Conservation (phyloP, 2,113 vertebrate species). For the Lipotes vexillifer region DNA sequence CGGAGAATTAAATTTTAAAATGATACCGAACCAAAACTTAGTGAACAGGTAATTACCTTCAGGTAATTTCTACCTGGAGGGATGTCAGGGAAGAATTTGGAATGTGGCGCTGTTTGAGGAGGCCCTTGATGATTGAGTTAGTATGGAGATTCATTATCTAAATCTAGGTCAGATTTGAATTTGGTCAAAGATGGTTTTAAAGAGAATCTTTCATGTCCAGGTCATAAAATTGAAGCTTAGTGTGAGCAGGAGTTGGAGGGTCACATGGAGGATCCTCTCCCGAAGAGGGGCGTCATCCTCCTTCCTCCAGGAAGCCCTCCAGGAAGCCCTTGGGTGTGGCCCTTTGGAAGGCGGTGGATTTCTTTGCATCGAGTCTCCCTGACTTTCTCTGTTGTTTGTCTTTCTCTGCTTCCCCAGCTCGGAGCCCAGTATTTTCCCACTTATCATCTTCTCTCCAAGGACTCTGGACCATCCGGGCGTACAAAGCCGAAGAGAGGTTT, state of each 20-base stretch:
- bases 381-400: constrained; percentile 15
- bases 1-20: not conserved
- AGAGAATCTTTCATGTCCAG: not conserved
- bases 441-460: constrained; percentile 94
- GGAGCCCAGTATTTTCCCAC: constrained; percentile 97
- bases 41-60: not conserved
- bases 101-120: not conserved
- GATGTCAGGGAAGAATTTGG: not conserved
- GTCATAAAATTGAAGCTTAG: not conserved
- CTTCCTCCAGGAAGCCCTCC: rapidly evolving
- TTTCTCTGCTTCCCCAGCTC: constrained; percentile 81
- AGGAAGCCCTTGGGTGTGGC: too few relatives aligned
- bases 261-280: not conserved
- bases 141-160: not conserved
- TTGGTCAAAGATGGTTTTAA: not conserved
- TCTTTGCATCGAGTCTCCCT: not conserved
- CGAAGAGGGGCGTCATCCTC: rapidly evolving
- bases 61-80: not conserved
- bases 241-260: not conserved
- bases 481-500: constrained; percentile 89
- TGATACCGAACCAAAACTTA: not conserved
- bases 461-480: constrained; percentile 93
- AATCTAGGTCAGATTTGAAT: not conserved
- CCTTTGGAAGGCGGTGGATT: too few relatives aligned
- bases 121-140: not conserved